Evolutionary conservation across 2,113 vertebrate species (phyloP).

Genomic region (Ellobius talpinus): DNA sequence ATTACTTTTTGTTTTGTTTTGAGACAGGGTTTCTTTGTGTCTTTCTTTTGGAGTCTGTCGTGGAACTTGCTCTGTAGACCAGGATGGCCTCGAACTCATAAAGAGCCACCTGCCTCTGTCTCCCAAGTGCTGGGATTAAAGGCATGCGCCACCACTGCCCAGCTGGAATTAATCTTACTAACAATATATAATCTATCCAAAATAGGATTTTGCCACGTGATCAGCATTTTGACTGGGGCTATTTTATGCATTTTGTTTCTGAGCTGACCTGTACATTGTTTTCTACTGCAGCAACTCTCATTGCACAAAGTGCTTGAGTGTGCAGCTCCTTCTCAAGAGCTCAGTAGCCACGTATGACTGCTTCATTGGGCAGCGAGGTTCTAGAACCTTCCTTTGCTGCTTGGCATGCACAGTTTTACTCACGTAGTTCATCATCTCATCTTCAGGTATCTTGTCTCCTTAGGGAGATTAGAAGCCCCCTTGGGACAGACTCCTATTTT

Average conservation of each 20-base stretch:
- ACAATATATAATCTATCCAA: neutral
- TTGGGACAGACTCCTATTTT: neutral
- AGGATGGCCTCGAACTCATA: no score
- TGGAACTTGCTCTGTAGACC: no score
- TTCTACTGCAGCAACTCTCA: neutral
- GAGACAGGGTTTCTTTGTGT: no score
- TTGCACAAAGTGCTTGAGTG: no score
- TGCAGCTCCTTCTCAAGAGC: neutral
- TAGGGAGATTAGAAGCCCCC: neutral
- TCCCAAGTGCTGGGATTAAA: no score
- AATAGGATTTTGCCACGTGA: neutral
- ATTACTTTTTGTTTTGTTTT: neutral
- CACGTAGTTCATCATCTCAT: neutral
- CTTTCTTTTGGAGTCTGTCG: no score
- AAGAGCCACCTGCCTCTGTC: no score
- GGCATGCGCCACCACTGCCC: no score
- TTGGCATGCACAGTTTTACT: neutral
- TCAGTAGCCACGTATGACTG: neutral
- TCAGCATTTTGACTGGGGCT: neutral
- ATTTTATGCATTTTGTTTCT: neutral
- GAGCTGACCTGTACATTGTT: neutral
- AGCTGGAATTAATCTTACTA: neutral
- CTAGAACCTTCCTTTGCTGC: neutral
- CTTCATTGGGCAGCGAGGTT: accelerated
- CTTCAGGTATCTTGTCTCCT: neutral